These are phyloP conservation scores for Prorops nasuta DNA, from an alignment of 1,140 invertebrate genomes.

Conservation along the genomic window DNA sequence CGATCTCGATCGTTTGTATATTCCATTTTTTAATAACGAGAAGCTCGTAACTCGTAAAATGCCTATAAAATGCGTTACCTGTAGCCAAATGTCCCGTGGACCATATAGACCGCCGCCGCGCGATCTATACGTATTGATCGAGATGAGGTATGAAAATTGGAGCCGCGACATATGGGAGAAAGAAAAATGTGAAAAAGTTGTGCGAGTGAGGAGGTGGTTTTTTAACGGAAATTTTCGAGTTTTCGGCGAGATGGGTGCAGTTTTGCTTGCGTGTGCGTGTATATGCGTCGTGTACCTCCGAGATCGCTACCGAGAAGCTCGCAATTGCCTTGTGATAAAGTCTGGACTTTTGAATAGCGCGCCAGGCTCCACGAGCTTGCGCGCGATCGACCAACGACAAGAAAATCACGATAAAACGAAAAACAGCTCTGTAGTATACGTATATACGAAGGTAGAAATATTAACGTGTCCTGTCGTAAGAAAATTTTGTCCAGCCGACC, in stretches of 20 bases:
- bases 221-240: too few species aligned
- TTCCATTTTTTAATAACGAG: conserved; percentile 13
- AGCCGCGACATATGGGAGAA: too few species aligned
- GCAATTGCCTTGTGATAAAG: conserved; percentile 56
- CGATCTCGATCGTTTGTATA: conserved; percentile 8
- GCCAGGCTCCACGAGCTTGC: not conserved
- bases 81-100: conserved; percentile 53
- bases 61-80: conserved; percentile 38
- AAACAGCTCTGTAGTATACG: not conserved
- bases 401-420: not conserved
- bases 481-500: conserved; percentile 56
- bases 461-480: conserved; percentile 25
- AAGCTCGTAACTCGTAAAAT: conserved; percentile 22
- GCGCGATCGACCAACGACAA: not conserved
- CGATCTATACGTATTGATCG: conserved; percentile 33
- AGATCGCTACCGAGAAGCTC: conserved; percentile 45
- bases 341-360: conserved; percentile 44
- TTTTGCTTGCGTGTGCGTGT: not conserved
- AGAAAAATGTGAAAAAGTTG: too few species aligned
- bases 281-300: conserved; percentile 1
- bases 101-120: conserved; percentile 46
- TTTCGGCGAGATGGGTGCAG: not conserved
- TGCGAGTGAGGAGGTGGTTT: not conserved
- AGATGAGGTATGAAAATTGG: conserved; percentile 5
- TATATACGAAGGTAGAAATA: conserved; percentile 12